Evolutionary conservation across 2,797 vertebrate genomes (phyloP).

Genomic region (Catamblyrhynchus diadema): DNA sequence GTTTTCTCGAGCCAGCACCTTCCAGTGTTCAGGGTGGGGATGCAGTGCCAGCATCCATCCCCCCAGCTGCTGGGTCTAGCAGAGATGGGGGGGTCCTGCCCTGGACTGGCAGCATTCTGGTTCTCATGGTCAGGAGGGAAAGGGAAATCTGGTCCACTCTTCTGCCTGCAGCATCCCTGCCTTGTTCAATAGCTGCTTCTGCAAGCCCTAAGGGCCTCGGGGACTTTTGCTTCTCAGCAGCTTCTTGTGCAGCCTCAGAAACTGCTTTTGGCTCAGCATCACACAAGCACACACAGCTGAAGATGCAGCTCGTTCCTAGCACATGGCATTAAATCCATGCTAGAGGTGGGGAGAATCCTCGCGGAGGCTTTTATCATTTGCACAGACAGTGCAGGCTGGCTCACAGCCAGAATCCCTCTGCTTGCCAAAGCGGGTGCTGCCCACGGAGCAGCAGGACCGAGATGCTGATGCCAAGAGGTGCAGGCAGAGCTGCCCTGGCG

Average conservation of each 20-base stretch:
- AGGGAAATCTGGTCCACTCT: neutral
- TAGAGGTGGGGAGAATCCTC: neutral
- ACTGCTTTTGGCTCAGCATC: neutral
- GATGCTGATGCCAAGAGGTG: neutral
- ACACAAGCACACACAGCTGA: rapidly evolving
- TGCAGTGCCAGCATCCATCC: rapidly evolving
- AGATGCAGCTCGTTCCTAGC: neutral
- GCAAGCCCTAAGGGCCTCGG: neutral
- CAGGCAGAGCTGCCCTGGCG: neutral
- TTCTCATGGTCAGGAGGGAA: rapidly evolving
- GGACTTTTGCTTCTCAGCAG: neutral
- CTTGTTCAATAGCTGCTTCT: neutral
- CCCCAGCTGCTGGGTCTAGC: rapidly evolving
- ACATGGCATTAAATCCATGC: neutral
- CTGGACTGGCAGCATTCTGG: neutral
- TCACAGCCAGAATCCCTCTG: neutral
- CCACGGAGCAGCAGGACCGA: neutral
- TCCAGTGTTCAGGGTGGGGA: neutral
- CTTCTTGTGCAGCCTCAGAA: neutral
- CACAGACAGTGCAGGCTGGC: neutral
- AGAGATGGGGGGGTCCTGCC: neutral
- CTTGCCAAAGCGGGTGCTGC: neutral
- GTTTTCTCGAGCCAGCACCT: neutral
- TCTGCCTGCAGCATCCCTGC: neutral
- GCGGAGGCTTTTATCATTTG: neutral